These are phyloP conservation scores for Brachypodius melanocephalos DNA, from an alignment of 2,113 vertebrate species.

Conservation along the genomic window DNA sequence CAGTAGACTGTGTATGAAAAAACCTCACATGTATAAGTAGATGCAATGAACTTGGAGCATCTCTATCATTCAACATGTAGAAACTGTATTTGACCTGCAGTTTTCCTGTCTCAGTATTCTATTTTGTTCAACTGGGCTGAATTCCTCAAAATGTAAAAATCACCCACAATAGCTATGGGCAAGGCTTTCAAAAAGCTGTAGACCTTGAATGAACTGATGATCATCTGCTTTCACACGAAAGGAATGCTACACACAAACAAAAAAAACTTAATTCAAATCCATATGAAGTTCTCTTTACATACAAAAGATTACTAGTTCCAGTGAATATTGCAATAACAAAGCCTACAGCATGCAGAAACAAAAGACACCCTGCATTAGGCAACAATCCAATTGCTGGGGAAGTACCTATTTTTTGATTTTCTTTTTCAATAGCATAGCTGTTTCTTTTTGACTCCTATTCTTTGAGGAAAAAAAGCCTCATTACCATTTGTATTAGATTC, in stretches of 20 bases:
- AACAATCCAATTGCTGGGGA: slow-evolving; percentile 33
- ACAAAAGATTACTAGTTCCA: slow-evolving; percentile 63
- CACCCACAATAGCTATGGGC: not conserved
- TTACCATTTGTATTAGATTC: slow-evolving; percentile 7
- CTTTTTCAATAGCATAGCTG: slow-evolving; percentile 58
- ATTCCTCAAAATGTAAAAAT: not conserved
- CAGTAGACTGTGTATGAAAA: not conserved
- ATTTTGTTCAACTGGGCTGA: not conserved
- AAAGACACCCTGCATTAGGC: slow-evolving; percentile 64
- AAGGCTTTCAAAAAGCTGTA: slow-evolving; percentile 25
- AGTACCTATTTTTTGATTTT: not conserved
- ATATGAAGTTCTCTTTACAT: slow-evolving; percentile 64
- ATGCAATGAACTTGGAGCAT: not conserved
- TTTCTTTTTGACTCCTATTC: slow-evolving; percentile 47
- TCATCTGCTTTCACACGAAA: slow-evolving; percentile 63
- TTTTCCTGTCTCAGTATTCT: not conserved
- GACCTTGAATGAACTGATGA: slow-evolving; percentile 63
- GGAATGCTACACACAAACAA: slow-evolving; percentile 59
- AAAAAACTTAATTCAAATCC: slow-evolving; percentile 66
- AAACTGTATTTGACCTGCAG: not conserved
- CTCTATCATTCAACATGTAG: not conserved
- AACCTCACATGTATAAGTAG: not conserved
- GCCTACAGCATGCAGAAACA: slow-evolving; percentile 66
- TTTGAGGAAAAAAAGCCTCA: not conserved
- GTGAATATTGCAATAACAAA: slow-evolving; percentile 62